A percentile compares a stretch with the other conserved stretches of the same genome.
phyloP scores from a whole-genome alignment of 1,140 invertebrate species.

The Heliconius congener region DNA sequence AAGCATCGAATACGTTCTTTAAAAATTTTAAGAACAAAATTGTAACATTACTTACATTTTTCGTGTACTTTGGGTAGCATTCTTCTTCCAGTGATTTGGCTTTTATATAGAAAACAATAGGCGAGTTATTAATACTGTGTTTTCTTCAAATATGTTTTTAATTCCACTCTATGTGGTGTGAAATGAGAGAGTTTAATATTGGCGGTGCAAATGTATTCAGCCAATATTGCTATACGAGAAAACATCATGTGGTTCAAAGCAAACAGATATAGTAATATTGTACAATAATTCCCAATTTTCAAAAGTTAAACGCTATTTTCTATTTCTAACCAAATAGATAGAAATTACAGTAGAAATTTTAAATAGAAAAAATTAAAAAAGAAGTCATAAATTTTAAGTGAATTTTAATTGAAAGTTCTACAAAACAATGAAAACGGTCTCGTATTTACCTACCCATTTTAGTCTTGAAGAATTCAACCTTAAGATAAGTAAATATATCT shows the following conservation, averaged over 20 bases:
- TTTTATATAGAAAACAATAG: slow-evolving; percentile 28
- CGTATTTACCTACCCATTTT: background rate
- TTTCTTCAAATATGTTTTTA: slow-evolving; percentile 9
- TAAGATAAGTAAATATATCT: slow-evolving; percentile 6
- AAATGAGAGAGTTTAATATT: slow-evolving; percentile 1
- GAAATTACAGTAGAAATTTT: no score
- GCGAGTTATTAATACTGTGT: slow-evolving; percentile 16
- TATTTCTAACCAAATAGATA: background rate
- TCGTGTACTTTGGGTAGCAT: slow-evolving; percentile 18
- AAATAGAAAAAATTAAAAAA: no score
- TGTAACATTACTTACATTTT: slow-evolving; percentile 23
- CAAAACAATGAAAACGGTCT: background rate
- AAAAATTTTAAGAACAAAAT: slow-evolving; percentile 26
- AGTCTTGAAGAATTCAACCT: background rate
- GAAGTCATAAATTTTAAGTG: background rate
- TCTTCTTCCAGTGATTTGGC: slow-evolving; percentile 16
- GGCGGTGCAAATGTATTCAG: slow-evolving; percentile 7
- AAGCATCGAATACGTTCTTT: slow-evolving; percentile 21
- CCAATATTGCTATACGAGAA: slow-evolving; percentile 1
- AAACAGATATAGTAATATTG: background rate
- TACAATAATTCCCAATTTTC: background rate
- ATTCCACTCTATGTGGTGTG: slow-evolving; percentile 1
- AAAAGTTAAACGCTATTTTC: background rate
- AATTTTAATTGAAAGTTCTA: background rate
- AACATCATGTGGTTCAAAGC: background rate